Evolutionary conservation across 2,113 vertebrate species (phyloP), one percentile per base, ranked within the genome.

Genomic region (Sapajus apella): DNA sequence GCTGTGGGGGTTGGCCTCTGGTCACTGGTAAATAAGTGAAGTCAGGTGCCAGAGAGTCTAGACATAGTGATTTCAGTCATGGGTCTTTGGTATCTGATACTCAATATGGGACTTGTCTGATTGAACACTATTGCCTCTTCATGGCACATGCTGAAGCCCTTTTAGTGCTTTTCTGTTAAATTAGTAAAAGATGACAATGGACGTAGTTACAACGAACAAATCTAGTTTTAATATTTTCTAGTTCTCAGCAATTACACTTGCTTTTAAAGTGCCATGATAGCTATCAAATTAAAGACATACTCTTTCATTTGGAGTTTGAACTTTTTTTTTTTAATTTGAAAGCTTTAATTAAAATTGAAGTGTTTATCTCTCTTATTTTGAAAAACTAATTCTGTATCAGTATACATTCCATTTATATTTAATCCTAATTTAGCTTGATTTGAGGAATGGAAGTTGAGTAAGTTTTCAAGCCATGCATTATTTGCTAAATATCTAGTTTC

Each of bases 1-100:
- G 95, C 98, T 94, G 98, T 98, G 98, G 99, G 99, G 99, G 99
- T 99, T 99, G 98, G 99, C 98, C 99, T 99, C 99, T 98, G 99
- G 99, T 99, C 99, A 99, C 98, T 99, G 99, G 99, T 99, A 99
- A 99, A 99, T 99, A 99, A 99, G 99, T 99, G 99, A 99, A 99
- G 99, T 98, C 99, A 99, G 99, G 99, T 99, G 99, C 99, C 99
- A 99, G 99, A 99, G 99, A 99, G 99, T 99, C 99, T 99, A 99
- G 99, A 99, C 99, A 98, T 98, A 97, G 99, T 99, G 99, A 99
- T 99, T 99, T 99, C 99, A 99, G 99, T 98, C 99, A 97, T 98
- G 99, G 98, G 98, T 98, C 99, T 99, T 99, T 99, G 99, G 99
- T 99, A 99, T 99, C 99, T 99, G 99, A 99, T 99, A 99, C 99